phyloP scores from a whole-genome alignment of 2,113 vertebrate genomes.

The Perognathus longimembris region DNA sequence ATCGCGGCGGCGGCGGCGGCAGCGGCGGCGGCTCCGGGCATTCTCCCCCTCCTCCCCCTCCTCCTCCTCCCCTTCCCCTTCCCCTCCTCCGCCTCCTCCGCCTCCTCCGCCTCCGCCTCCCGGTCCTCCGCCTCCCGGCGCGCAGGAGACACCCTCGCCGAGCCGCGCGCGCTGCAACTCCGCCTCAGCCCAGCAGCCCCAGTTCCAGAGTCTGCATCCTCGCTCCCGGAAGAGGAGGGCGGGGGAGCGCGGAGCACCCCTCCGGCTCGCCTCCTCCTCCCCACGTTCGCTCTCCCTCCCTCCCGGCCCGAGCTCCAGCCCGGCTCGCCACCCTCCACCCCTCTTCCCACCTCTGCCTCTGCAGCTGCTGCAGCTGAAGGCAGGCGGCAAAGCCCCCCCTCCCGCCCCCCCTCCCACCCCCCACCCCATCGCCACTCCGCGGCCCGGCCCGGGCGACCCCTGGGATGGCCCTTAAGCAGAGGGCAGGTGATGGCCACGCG shows the following conservation, averaged over 20 bases:
- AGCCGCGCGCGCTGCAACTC: no score
- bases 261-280: conserved; percentile 52
- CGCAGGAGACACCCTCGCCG: no score
- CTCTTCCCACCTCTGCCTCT: conserved; percentile 45
- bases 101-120: conserved; percentile 79
- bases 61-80: conserved; percentile 52
- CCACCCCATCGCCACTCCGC: neutral
- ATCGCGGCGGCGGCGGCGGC: conserved; percentile 90
- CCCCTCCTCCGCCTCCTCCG: conserved; percentile 57
- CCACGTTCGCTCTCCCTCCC: conserved; percentile 33
- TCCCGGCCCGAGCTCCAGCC: conserved; percentile 37
- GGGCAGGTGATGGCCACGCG: no score
- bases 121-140: no score
- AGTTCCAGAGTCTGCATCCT: conserved; percentile 76
- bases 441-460: neutral
- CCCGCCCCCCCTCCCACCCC: neutral
- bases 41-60: conserved; percentile 66
- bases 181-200: conserved; percentile 78
- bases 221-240: conserved; percentile 78
- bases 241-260: conserved; percentile 73
- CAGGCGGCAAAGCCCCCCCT: conserved; percentile 30
- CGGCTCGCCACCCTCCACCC: conserved; percentile 50
- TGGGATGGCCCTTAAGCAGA: neutral
- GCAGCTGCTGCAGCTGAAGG: conserved; percentile 61
- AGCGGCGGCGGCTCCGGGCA: conserved; percentile 80